Evolutionary conservation across 35 echinoderm and acorn worm genomes (phyloP).

Genomic region (Apostichopus californicus): DNA sequence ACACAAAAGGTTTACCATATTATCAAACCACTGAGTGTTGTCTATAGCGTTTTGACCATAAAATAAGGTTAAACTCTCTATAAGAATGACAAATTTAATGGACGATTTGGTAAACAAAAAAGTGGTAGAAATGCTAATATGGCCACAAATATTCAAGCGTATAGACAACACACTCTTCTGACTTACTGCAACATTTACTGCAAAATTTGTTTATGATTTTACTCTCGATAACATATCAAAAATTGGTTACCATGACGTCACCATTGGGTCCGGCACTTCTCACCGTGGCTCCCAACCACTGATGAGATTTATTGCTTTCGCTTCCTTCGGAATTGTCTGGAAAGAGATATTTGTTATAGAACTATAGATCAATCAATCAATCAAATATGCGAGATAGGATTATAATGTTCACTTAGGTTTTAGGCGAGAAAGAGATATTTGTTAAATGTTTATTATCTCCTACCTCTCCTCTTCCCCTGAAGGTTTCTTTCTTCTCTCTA

Average conservation of each 20-base stretch:
- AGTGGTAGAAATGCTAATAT: neutral
- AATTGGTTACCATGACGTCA: neutral
- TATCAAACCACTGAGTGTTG: neutral
- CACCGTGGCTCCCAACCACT: conserved; percentile 22
- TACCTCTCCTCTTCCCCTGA: no score
- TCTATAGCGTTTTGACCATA: neutral
- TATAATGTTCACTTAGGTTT: neutral
- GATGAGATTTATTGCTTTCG: neutral
- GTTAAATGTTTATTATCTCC: no score
- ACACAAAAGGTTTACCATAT: no score
- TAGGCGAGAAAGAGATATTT: no score
- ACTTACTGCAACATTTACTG: no score
- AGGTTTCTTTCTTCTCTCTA: no score
- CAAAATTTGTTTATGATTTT: no score
- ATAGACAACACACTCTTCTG: no score
- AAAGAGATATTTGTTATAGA: neutral
- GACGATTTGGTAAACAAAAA: neutral
- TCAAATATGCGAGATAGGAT: neutral
- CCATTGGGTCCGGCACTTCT: conserved; percentile 10
- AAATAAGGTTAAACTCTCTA: neutral
- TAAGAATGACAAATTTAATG: neutral
- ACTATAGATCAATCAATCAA: neutral
- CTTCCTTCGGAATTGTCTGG: neutral
- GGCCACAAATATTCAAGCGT: no score
- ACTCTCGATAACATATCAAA: no score